These are phyloP conservation scores for Thamnophis sirtalis DNA, from an alignment of 2,113 vertebrate species.

Conservation along the genomic window DNA sequence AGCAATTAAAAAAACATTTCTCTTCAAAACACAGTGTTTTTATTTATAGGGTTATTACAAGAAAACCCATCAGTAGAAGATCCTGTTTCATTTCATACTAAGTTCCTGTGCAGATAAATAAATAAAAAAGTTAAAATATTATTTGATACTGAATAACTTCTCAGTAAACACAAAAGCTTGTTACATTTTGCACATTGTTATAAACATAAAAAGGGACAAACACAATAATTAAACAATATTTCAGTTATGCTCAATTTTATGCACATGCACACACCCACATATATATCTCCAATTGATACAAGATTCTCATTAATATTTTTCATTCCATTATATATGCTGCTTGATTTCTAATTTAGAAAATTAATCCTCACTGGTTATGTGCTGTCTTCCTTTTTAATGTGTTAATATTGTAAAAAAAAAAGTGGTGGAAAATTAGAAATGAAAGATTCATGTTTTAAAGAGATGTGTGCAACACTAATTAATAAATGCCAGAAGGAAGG, in stretches of 20 bases:
- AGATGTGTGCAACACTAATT: slow-evolving; percentile 32
- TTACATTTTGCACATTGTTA: not conserved
- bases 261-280: not conserved
- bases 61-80: not conserved
- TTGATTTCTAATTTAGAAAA: slow-evolving; percentile 11
- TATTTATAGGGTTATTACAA: slow-evolving; percentile 18
- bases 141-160: slow-evolving; percentile 8
- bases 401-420: slow-evolving; percentile 25
- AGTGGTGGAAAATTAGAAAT: slow-evolving; percentile 23
- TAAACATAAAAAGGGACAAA: not conserved
- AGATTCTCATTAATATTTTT: not conserved
- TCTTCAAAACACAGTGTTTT: slow-evolving; percentile 11
- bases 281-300: not conserved
- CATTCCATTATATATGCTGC: not conserved
- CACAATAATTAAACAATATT: not conserved
- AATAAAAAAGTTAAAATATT: slow-evolving; percentile 2
- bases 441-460: slow-evolving; percentile 25
- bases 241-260: not conserved
- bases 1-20: not conserved
- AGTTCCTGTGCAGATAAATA: not conserved
- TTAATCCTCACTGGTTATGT: not conserved
- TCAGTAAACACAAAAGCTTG: not conserved
- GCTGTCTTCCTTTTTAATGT: slow-evolving; percentile 15
- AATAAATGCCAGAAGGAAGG: slow-evolving; percentile 43
- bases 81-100: not conserved